Evolutionary conservation across 2,888 invertebrate species (phyloP), one percentile per base, ranked within the genome.

Genomic region (Hermaeophaga mercurialis): DNA sequence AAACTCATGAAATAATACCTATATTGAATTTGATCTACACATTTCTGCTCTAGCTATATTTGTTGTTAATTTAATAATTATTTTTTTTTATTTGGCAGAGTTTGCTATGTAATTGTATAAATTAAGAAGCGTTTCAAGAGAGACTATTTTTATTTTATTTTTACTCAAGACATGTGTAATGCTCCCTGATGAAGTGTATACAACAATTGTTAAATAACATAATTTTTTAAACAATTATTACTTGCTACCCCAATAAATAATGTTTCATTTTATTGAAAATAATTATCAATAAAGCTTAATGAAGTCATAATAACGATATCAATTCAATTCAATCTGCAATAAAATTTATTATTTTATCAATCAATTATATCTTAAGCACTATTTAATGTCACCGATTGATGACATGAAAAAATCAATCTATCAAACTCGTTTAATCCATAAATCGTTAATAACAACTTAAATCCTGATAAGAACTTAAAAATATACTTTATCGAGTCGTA

Each of bases 361-460:
- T 68, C 69, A 70, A 69, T 64, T 66, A 65, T 66, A 38, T 54
- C 53, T 49, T 57, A 45, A 54, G 31, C 31, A 34, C 22, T 9
- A 49, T 58, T 49, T 53, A 54, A 58, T 58, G 38, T 54, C 43
- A 11, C 12, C 17, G 38, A 54, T 58, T 31, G 38, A 45, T 54
- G 53, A 52, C 57, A 44, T 31, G 17, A 45, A 5, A 22, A 60
- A 60, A 60, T 50, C 60, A 52, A 60, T 57, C 60, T 28, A 60
- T 60, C 52, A 58, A 26, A 22, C 33, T 39, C 45, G 31, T 38
- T 12, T 57, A 47, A 60, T 57, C 46, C 52, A 15, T 5, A 19
- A 54, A 53, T 54, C 52, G 46, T 60, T 56, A 56, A 49, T 26
- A 55, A 46, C 45, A 53, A 54, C 17, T 57, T 52, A 54, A 54